phyloP scores from a whole-genome alignment of 2,888 invertebrate genomes.

The Euzophera pinguis region DNA sequence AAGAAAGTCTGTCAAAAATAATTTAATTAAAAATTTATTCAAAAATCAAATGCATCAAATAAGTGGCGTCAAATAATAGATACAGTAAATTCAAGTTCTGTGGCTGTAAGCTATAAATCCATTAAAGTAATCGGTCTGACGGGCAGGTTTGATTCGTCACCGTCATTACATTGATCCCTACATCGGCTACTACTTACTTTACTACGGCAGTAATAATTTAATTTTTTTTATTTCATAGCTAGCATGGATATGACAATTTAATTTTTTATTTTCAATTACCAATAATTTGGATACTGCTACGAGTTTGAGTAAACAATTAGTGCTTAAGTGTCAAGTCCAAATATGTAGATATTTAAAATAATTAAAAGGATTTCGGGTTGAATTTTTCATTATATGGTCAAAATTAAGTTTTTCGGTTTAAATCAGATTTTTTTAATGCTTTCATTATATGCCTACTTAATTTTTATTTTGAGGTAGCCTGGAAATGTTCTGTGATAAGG shows the following conservation, averaged over 20 bases:
- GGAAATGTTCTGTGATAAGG: no score
- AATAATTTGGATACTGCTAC: not conserved
- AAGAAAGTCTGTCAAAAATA: no score
- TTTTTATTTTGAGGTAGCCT: no score
- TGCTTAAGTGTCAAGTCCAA: no score
- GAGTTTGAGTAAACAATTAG: no score
- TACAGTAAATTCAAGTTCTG: conserved; percentile 50
- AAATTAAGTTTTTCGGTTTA: no score
- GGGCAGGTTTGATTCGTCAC: conserved; percentile 62
- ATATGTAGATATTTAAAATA: no score
- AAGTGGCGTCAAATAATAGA: conserved; percentile 36
- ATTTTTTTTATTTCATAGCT: conserved; percentile 16
- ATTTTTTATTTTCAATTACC: not conserved
- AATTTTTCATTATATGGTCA: no score
- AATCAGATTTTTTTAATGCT: no score
- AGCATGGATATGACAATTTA: not conserved
- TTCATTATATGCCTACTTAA: no score
- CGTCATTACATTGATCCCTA: conserved; percentile 54
- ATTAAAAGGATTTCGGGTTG: no score
- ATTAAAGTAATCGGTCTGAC: conserved; percentile 61
- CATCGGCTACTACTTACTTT: conserved; percentile 30
- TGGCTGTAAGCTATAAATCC: conserved; percentile 61
- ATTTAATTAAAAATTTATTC: not conserved
- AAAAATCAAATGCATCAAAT: conserved; percentile 3
- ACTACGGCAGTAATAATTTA: conserved; percentile 43